Percentiles rank a stretch among this genome's conserved stretches.
Conservation (phyloP, 2,888 invertebrate genomes). For the Scaptomyza caliginosa region DNA sequence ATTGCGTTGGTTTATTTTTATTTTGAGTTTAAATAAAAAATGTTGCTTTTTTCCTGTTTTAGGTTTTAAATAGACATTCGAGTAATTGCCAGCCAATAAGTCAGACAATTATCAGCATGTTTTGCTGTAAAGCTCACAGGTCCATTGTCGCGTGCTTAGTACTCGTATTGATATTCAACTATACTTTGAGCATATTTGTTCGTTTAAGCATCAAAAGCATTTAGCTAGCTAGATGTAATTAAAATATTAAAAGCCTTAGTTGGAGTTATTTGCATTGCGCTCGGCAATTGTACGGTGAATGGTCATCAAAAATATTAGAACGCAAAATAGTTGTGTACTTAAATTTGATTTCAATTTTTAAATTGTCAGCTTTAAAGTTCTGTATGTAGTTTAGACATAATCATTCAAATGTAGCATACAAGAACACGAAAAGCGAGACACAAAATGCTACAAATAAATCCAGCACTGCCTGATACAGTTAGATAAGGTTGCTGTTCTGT, state of each 20-base stretch:
- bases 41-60: slow-evolving; percentile 6
- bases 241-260: slow-evolving; percentile 4
- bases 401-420: background rate
- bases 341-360: too few relatives aligned
- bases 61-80: background rate
- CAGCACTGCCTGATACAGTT: slow-evolving; percentile 18
- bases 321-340: too few relatives aligned
- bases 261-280: slow-evolving; percentile 5
- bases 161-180: background rate
- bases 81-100: background rate
- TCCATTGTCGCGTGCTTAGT: background rate
- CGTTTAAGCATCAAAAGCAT: background rate
- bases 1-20: background rate
- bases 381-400: background rate
- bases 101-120: slow-evolving; percentile 5
- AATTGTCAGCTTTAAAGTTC: background rate
- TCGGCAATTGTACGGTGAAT: background rate
- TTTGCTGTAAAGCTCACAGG: background rate
- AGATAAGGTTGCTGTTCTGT: slow-evolving; percentile 16
- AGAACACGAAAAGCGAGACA: background rate
- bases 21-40: background rate
- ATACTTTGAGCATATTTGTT: background rate
- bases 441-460: slow-evolving; percentile 55
- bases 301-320: too few relatives aligned
- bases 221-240: too few relatives aligned